Evolutionary conservation across 1,140 invertebrate genomes (phyloP).

Genomic region (Xylocopa sonorina): DNA sequence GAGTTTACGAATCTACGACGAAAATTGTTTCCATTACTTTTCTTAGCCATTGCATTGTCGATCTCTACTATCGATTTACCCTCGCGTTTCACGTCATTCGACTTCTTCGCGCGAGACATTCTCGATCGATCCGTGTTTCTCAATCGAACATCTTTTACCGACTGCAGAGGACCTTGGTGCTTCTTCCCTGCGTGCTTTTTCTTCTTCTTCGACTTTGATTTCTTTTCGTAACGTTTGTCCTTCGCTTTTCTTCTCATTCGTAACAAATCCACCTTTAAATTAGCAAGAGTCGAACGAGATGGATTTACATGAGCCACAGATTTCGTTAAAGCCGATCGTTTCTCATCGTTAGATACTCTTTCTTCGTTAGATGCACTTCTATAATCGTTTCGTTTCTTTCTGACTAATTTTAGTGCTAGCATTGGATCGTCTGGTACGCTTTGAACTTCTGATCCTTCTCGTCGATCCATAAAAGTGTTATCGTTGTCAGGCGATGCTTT

Average conservation of each 20-base stretch:
- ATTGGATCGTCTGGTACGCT: neutral
- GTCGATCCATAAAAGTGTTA: neutral
- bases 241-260: slow-evolving; percentile 14
- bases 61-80: slow-evolving; percentile 39
- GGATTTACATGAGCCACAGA: neutral
- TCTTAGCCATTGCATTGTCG: slow-evolving; percentile 18
- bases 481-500: neutral
- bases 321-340: neutral
- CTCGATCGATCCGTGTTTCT: neutral
- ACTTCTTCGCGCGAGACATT: slow-evolving; percentile 13
- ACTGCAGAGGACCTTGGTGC: neutral
- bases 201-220: slow-evolving; percentile 15
- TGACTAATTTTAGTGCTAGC: slow-evolving; percentile 14
- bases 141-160: neutral
- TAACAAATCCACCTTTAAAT: neutral
- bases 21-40: slow-evolving; percentile 30
- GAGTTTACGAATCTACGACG: slow-evolving; percentile 27
- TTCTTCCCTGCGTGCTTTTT: slow-evolving; percentile 24
- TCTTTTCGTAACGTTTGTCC: neutral
- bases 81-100: neutral
- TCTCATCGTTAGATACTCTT: neutral
- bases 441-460: neutral
- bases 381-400: slow-evolving; percentile 23
- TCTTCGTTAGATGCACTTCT: no score
- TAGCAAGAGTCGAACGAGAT: neutral